Conservation (phyloP, 2,888 invertebrate genomes). For the Trissolcus japonicus region DNA sequence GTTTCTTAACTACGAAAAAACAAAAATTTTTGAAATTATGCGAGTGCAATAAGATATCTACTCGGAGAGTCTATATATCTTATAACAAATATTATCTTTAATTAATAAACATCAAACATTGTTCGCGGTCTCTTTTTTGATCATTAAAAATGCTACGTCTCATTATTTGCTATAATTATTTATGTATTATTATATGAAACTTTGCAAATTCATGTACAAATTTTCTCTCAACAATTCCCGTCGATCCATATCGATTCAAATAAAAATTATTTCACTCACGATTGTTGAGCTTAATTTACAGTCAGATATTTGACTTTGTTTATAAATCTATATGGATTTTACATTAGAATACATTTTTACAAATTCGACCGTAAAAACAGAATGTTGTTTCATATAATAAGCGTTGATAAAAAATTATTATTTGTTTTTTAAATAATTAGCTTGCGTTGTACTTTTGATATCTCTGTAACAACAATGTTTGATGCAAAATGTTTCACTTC, state of each 20-base stretch:
- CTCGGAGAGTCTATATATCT: slow-evolving; percentile 30
- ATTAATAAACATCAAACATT: slow-evolving; percentile 48
- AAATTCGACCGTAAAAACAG: not conserved
- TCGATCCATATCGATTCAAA: no score
- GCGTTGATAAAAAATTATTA: not conserved
- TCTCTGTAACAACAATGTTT: slow-evolving; percentile 42
- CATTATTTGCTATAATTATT: no score
- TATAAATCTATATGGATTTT: slow-evolving; percentile 2
- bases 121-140: slow-evolving; percentile 4
- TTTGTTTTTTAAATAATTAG: not conserved
- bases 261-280: no score
- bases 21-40: slow-evolving; percentile 23
- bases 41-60: slow-evolving; percentile 52
- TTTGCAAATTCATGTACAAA: slow-evolving; percentile 1
- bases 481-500: slow-evolving; percentile 25
- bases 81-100: slow-evolving; percentile 31
- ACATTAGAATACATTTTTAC: slow-evolving; percentile 4
- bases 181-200: not conserved
- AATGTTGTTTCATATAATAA: not conserved
- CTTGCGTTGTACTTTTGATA: not conserved
- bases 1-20: slow-evolving; percentile 12
- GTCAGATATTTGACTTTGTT: not conserved
- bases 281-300: not conserved
- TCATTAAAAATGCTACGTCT: no score
- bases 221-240: not conserved